Evolutionary conservation across 1,140 invertebrate species (phyloP).

Genomic region (Bilobella aurantiaca): DNA sequence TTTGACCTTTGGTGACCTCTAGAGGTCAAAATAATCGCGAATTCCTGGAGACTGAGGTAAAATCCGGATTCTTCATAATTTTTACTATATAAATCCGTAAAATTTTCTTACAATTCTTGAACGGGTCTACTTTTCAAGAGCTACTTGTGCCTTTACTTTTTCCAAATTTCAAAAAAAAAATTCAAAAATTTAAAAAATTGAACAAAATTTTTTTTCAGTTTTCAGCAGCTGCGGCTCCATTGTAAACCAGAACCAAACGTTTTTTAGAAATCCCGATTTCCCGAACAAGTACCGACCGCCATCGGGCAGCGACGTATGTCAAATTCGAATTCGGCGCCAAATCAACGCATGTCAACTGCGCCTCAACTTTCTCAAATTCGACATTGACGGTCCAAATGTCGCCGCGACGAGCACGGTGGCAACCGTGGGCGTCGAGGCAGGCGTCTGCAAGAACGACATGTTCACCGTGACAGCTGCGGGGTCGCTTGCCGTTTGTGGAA

Average conservation of each 20-base stretch:
- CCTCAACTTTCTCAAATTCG: constrained; percentile 29
- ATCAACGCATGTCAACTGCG: constrained; percentile 25
- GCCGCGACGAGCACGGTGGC: neutral
- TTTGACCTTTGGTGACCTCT: too few relatives aligned
- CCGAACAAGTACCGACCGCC: constrained; percentile 23
- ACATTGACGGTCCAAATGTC: constrained; percentile 27
- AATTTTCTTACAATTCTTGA: too few relatives aligned
- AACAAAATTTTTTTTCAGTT: constrained; percentile 14
- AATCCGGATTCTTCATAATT: too few relatives aligned
- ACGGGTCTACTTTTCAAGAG: too few relatives aligned
- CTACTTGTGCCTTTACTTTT: too few relatives aligned
- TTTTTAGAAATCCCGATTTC: constrained; percentile 31
- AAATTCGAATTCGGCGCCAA: constrained; percentile 29
- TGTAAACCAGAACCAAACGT: constrained; percentile 29
- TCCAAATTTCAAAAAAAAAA: neutral
- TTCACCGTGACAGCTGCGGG: constrained; percentile 25
- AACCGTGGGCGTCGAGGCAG: constrained; percentile 17
- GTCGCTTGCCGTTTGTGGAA: constrained; percentile 25
- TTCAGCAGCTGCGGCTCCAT: constrained; percentile 25
- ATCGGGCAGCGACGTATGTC: constrained; percentile 27
- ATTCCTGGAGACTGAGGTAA: too few relatives aligned
- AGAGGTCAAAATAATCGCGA: too few relatives aligned
- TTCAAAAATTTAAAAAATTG: neutral
- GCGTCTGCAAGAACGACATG: constrained; percentile 29
- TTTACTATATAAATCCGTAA: too few relatives aligned